Conservation (phyloP, 2,888 invertebrate genomes). For the Drosophila lacicola region DNA sequence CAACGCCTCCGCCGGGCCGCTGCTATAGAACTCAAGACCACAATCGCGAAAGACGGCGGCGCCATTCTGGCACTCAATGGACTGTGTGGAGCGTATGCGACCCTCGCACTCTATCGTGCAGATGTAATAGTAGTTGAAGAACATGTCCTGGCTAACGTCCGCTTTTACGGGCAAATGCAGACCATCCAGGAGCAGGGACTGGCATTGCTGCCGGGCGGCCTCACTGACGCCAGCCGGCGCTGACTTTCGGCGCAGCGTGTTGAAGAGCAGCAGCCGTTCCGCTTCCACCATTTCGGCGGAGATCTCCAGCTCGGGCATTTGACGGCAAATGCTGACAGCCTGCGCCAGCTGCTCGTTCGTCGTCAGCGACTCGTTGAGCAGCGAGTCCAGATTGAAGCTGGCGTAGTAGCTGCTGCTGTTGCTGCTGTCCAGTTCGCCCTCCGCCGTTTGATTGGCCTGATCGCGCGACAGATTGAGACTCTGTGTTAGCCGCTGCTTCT, state of each 20-base stretch:
- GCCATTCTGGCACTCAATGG: constrained; percentile 80
- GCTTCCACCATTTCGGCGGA: constrained; percentile 86
- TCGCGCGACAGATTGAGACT: constrained; percentile 66
- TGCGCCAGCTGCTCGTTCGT: constrained; percentile 84
- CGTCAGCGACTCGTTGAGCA: constrained; percentile 72
- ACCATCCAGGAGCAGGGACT: constrained; percentile 71
- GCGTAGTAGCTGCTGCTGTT: constrained; percentile 48
- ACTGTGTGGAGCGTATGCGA: constrained; percentile 83
- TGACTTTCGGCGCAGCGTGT: constrained; percentile 66
- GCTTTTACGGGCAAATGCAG: constrained; percentile 80
- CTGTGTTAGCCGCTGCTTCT: constrained; percentile 74
- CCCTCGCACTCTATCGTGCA: constrained; percentile 82
- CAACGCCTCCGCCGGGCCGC: constrained; percentile 56
- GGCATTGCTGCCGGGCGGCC: constrained; percentile 29
- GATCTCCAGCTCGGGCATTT: constrained; percentile 85
- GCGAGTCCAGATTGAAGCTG: constrained; percentile 70
- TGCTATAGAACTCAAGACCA: constrained; percentile 80
- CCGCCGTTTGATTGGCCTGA: constrained; percentile 65
- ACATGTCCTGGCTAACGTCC: constrained; percentile 79
- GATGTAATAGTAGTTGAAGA: constrained; percentile 84
- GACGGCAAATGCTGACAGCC: constrained; percentile 85
- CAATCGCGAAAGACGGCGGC: constrained; percentile 82
- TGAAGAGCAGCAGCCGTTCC: constrained; percentile 85
- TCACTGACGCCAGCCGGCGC: not conserved
- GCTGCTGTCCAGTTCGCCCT: constrained; percentile 58